Percentiles rank a stretch among this genome's conserved stretches.
phyloP scores from a whole-genome alignment of 1,140 invertebrate species.

The Brachionus rotundiformis region DNA sequence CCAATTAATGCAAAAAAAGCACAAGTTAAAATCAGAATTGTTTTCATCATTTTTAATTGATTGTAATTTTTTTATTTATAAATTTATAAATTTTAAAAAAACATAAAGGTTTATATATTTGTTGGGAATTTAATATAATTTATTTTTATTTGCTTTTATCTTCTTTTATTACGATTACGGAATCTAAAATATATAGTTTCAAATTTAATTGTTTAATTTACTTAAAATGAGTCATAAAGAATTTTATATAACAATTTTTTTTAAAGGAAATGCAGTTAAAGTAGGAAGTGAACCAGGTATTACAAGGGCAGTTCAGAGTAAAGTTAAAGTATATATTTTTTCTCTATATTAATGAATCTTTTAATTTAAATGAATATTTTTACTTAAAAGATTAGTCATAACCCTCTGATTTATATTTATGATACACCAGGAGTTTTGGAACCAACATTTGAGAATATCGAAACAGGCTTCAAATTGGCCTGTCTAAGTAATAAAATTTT shows the following conservation, averaged over 20 bases:
- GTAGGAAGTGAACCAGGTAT: slow-evolving; percentile 43
- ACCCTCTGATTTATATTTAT: slow-evolving; percentile 28
- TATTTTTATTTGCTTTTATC: not conserved
- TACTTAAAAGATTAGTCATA: not conserved
- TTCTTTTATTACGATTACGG: not conserved
- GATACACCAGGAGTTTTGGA: slow-evolving; percentile 51
- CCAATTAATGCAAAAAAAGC: not conserved
- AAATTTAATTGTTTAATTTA: not conserved
- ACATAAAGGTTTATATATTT: too few species aligned
- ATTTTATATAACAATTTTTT: not conserved
- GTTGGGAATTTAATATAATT: too few species aligned
- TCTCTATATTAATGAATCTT: not conserved
- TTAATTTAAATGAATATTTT: not conserved
- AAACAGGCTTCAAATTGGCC: slow-evolving; percentile 48
- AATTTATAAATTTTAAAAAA: too few species aligned
- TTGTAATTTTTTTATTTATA: not conserved
- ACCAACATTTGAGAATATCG: slow-evolving; percentile 42
- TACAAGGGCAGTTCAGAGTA: slow-evolving; percentile 14
- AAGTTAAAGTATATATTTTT: slow-evolving; percentile 9
- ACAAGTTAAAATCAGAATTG: not conserved
- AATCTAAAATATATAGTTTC: not conserved
- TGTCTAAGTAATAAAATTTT: slow-evolving; percentile 42
- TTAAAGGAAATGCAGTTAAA: slow-evolving; percentile 39
- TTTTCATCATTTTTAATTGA: not conserved
- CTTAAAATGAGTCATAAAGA: too few species aligned